Evolutionary conservation across 1,140 invertebrate genomes (phyloP), one percentile per base, ranked within the genome.

Genomic region (Heliothis virescens): DNA sequence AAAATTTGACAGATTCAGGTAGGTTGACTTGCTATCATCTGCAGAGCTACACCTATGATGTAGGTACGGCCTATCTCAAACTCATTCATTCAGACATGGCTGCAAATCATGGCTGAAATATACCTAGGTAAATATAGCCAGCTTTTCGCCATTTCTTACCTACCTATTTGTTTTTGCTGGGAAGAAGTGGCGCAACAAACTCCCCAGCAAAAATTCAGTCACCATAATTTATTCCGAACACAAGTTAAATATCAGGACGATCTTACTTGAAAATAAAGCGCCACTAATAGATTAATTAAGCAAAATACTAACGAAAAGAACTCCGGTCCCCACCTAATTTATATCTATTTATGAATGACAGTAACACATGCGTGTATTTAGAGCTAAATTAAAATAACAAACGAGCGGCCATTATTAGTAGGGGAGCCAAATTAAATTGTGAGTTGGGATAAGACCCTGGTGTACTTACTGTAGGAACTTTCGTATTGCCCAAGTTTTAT

Each of bases 301-400:
- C 26, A 63, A 76, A 76, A 76, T 63, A 76, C 59, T 76, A 76
- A 76, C 60, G 73, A 76, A 76, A 63, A 76, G 65, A 69, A 69
- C 13, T 34, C 34, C 47, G 57, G 21, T 76, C 73, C 73, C 73
- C 73, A 76, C 57, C 73, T 52, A 76, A 76, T 76, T 77, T 84
- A 86, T 85, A 87, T 86, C 86, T 76, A 89, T 88, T 89, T 89
- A 89, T 80, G 75, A 81, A 83, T 79, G 82, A 86, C 81, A 83
- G 69, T 82, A 67, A 82, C 80, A 86, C 85, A 86, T 85, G 84
- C 85, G 85, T 82, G 79, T 85, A 81, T 86, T 86, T 88, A 86
- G 85, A 83, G 85, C 82, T 86, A 89, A 89, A 89, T 89, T 86
- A 89, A 84, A 86, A 81, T 79, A 75, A 89, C 82, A 83, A 84